Base-by-base conservation (phyloP, 2,113 vertebrate species). In the Hydropotes inermis region DNA sequence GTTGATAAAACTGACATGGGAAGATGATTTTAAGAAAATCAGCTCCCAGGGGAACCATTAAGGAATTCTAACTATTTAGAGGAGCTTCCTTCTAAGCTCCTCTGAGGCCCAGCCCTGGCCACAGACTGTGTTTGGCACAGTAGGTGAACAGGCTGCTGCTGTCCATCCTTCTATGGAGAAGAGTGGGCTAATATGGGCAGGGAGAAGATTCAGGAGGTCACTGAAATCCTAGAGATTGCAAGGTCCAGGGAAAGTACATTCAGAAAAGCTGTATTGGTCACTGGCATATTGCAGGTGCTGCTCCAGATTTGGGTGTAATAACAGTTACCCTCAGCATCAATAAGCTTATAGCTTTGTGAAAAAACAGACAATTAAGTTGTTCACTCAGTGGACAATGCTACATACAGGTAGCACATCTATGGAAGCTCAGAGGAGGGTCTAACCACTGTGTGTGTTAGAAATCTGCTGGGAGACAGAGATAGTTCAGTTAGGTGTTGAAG, bases 171-270 rank as follows among this genome's bases (percentile, higher is more conserved):
- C 17, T 74, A 4, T 23, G 61, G 79, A 67, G 87, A 89, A 33
- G 16, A 17, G 0, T 21, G 64, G 12, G 30, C 2, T 16, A 30
- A 16, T 25, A 2, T 0, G 30, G 15, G 16, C 5, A 11, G 5
- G n/a, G 0, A 74, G 55, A 55, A 2, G 15, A 12, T 23, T 30
- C 89, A 23, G 14, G 21, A 55, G 11, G 23, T 55, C 14, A 8
- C 52, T 76, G 60, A 39, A 14, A 70, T 43, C 27, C 39, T 81
- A 91, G 25, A 4, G 10, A 55, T 7, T 28, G 16, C 7, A 76
- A 83, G 23, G 2, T 11, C 19, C 23, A 36, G 7, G n/a, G 11
- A 50, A 60, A 64, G 30, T 84, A 61, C n/a, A 74, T 39, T 58
- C 14, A n/a, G 27, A 82, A 79, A 21, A 79, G 6, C 11, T 78